Evolutionary conservation across 2,113 vertebrate genomes (phyloP), one percentile per base, ranked within the genome.

Genomic region (Himantopus leucocephalus): DNA sequence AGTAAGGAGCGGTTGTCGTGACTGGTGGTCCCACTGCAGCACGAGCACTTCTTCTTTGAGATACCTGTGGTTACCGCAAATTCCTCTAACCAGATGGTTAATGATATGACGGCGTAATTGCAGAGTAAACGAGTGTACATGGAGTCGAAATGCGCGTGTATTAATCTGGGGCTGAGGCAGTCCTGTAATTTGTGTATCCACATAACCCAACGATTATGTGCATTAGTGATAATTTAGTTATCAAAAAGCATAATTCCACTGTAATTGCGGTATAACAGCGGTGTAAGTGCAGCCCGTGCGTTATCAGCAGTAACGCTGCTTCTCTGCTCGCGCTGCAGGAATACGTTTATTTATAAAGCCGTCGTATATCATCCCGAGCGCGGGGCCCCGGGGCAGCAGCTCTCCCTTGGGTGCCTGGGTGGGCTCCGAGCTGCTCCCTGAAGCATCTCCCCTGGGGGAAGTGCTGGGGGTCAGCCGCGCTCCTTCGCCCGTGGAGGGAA

Each of bases 181-280:
- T 76, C 66, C 91, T 94, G 89, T 95, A 91, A 97, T 95, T 96
- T 94, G 91, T 94, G 89, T 70, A 87, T 77, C 91, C 84, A 17
- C 86, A 18, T 79, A 85, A 94, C 96, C 95, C 13, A 23, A 14
- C 66, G 35, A 94, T 95, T 91, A 91, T 50, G 91, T 92, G 94
- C 92, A 85, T 95, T 95, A 88, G 73, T 47, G 94, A 73, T 94
- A 72, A 97, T 97, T 97, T 83, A 92, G 86, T 94, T 94, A 97
- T 95, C 92, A 92, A 72, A 82, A 84, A 89, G 77, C 91, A 82
- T 73, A 89, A 79, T 95, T 88, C 74, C 60, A 3, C 18, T 9
- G 76, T 87, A 96, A 91, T 91, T 91, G 94, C 14, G 0, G 85
- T 21, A 12, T 34, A 79, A 37, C 72, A 4, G 91, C 7, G 18